Base-by-base conservation (phyloP, 2,113 vertebrate species). In the Ondatra zibethicus region DNA sequence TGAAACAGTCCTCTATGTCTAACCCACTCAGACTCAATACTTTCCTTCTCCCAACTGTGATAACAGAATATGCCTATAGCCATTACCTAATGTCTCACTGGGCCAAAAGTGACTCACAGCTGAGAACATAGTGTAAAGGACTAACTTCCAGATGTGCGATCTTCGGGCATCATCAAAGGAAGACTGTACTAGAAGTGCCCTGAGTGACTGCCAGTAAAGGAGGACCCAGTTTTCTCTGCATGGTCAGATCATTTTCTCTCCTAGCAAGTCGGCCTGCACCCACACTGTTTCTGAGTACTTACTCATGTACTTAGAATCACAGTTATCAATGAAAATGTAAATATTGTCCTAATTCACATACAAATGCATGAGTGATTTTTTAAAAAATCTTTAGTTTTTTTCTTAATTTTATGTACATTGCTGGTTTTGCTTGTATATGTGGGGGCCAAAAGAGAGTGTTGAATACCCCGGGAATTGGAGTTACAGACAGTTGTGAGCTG, bases 261-360 rank as follows among this genome's bases (percentile, higher is more conserved):
- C 55, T 91, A 47, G 68, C 11, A 84, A 91, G 61, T 73, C 68
- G 65, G 16, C 5, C 93, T 29, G 36, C 6, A 27, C 61, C 12
- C 23, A 21, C 36, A 50, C 82, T 50, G 13, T 70, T 63, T 36
- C 50, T 52, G 63, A 93, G 42, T 4, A 91, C 52, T 94, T 77
- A 87, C 29, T 65, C 55, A 19, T 66, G 5, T 19, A 84, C 31
- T 94, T 61, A 88, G 39, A 7, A 5, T 65, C 25, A 87, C 23
- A 82, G 33, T 81, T 68, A 55, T 96, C 72, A 89, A 68, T 80
- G 72, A 81, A 94, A 90, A 45, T 36, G 5, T 94, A 5, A 76
- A 58, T 80, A 1, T 27, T 10, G 29, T 90, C 7, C 6, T 55
- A 6, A 6, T 52, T 27, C 31, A 72, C 7, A 73, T 55, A 72